A percentile compares a stretch with the other conserved stretches of the same genome.
These are phyloP conservation scores for Solea solea DNA, from an alignment of 2,113 vertebrate genomes.

Conservation along the genomic window DNA sequence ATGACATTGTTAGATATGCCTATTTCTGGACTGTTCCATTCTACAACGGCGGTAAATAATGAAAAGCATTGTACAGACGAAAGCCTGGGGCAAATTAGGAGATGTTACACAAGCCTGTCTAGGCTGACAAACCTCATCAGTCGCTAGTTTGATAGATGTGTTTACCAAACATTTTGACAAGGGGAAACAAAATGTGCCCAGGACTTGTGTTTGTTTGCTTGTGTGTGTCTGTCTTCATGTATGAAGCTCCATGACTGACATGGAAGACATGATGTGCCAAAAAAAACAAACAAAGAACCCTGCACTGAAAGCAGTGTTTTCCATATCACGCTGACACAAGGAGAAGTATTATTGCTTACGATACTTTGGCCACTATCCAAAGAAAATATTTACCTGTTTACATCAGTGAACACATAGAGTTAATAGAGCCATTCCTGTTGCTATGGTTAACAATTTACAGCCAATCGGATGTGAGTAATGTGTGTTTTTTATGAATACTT, in stretches of 20 bases:
- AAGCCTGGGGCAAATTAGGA: constrained; percentile 48
- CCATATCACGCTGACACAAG: background rate
- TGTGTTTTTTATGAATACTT: no score
- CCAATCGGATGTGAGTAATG: no score
- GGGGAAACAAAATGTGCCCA: constrained; percentile 51
- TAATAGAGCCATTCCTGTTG: no score
- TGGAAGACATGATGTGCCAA: constrained; percentile 1
- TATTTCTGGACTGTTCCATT: constrained; percentile 52
- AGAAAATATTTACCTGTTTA: background rate
- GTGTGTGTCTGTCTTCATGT: constrained; percentile 25
- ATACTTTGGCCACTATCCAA: background rate
- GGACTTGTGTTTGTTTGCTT: constrained; percentile 41
- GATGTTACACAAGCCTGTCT: constrained; percentile 59
- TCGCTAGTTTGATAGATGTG: constrained; percentile 65
- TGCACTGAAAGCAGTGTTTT: background rate
- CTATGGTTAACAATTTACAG: no score
- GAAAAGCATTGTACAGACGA: constrained; percentile 37
- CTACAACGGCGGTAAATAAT: constrained; percentile 63
- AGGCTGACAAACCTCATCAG: constrained; percentile 64
- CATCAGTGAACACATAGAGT: background rate
- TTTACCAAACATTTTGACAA: constrained; percentile 70
- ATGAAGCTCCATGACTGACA: background rate
- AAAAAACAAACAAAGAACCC: background rate
- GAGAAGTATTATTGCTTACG: background rate
- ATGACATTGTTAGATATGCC: constrained; percentile 37